phyloP scores from a whole-genome alignment of 1,140 invertebrate species.

The Psix sp. region DNA sequence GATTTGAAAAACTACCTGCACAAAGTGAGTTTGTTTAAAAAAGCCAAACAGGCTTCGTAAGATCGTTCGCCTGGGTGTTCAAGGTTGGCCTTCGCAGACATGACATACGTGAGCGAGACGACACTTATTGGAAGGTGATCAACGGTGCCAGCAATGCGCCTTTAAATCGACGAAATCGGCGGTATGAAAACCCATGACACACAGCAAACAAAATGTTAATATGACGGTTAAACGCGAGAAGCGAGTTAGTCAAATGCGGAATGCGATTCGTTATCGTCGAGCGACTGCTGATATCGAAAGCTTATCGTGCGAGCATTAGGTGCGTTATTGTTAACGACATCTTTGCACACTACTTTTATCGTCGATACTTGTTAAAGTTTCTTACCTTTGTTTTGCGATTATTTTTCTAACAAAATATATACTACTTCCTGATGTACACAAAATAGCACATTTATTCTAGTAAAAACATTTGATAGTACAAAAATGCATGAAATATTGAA shows the following conservation, averaged over 20 bases:
- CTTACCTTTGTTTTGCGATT: no score
- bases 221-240: conserved; percentile 53
- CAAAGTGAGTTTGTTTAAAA: conserved; percentile 40
- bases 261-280: conserved; percentile 63
- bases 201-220: conserved; percentile 64
- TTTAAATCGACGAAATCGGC: conserved; percentile 4
- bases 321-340: conserved; percentile 12
- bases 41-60: conserved; percentile 53
- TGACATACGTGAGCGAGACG: no score
- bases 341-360: no score
- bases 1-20: conserved; percentile 27
- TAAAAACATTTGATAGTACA: no score
- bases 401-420: no score
- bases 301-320: conserved; percentile 62
- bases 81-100: conserved; percentile 41
- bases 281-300: conserved; percentile 67
- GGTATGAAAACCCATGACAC: not conserved
- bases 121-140: conserved; percentile 36
- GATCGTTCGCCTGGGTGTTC: conserved; percentile 38
- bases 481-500: no score
- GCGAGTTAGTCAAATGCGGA: conserved; percentile 63
- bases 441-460: no score
- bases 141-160: not conserved
- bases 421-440: no score
- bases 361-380: no score